These are phyloP conservation scores for Drosophila atripex DNA, from an alignment of 2,888 invertebrate species.

Conservation along the genomic window DNA sequence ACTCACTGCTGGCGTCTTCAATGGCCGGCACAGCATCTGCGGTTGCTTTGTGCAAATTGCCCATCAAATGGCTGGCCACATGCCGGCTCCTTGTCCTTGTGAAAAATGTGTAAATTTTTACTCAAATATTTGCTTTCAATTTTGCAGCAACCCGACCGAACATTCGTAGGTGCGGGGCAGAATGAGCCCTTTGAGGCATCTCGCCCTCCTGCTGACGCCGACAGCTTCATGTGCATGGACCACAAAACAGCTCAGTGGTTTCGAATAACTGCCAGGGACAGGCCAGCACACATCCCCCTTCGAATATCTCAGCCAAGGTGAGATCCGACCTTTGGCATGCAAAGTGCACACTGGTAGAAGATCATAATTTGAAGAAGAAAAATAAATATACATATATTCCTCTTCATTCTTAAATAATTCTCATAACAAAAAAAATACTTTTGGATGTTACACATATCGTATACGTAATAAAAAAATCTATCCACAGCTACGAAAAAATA, in stretches of 20 bases:
- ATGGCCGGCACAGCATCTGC: slow-evolving; percentile 42
- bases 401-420: too few relatives aligned
- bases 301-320: slow-evolving; percentile 40
- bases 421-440: too few relatives aligned
- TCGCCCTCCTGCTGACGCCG: slow-evolving; percentile 52
- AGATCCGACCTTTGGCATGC: slow-evolving; percentile 43
- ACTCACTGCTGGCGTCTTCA: slow-evolving; percentile 28
- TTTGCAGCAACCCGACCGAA: slow-evolving; percentile 49
- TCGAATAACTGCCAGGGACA: slow-evolving; percentile 68
- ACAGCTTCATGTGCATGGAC: slow-evolving; percentile 70
- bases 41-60: slow-evolving; percentile 62
- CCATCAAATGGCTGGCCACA: slow-evolving; percentile 50
- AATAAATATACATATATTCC: too few relatives aligned
- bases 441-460: too few relatives aligned
- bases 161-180: not conserved
- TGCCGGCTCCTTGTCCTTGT: slow-evolving; percentile 34
- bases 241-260: slow-evolving; percentile 69
- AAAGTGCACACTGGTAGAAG: not conserved
- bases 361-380: too few relatives aligned
- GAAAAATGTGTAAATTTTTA: slow-evolving; percentile 66
- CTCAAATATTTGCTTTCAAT: slow-evolving; percentile 75
- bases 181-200: slow-evolving; percentile 9
- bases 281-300: slow-evolving; percentile 16
- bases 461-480: too few relatives aligned
- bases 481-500: too few relatives aligned